Conservation (phyloP, 2,888 invertebrate species). For the Willowsia nigromaculata region DNA sequence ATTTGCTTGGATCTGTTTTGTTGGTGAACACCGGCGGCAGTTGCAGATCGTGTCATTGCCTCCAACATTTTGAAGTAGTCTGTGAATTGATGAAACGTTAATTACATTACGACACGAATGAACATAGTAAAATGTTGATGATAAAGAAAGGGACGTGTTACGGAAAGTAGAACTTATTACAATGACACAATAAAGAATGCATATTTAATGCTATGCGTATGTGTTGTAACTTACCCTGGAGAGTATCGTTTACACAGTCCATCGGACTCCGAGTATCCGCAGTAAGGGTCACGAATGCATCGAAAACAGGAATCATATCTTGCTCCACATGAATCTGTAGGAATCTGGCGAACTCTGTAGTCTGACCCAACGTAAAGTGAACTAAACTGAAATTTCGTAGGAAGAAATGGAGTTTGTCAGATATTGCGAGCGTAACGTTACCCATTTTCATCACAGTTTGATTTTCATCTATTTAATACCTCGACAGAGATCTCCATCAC, state of each 20-base stretch:
- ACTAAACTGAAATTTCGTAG: constrained; percentile 84
- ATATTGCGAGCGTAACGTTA: not conserved
- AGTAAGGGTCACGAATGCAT: constrained; percentile 97
- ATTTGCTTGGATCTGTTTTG: constrained; percentile 93
- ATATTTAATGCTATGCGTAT: not conserved
- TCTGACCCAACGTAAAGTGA: constrained; percentile 96
- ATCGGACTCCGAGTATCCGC: constrained; percentile 95
- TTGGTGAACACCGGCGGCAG: constrained; percentile 92
- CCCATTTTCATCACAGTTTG: not conserved
- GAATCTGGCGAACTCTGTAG: constrained; percentile 92
- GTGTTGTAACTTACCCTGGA: constrained; percentile 88
- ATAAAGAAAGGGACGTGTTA: too few relatives aligned
- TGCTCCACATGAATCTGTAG: constrained; percentile 92
- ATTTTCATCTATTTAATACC: constrained; percentile 77
- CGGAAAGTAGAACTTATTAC: not conserved
- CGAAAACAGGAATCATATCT: constrained; percentile 95
- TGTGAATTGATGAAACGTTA: constrained; percentile 79
- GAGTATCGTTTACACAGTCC: constrained; percentile 93
- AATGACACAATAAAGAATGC: not conserved
- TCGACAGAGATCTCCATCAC: constrained; percentile 93
- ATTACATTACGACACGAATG: not conserved
- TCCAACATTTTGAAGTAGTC: constrained; percentile 90
- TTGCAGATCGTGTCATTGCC: constrained; percentile 94
- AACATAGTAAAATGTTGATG: not conserved
- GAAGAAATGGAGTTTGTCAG: not conserved